Base-by-base conservation (phyloP, 2,797 vertebrate species). In the Pangasius djambal region DNA sequence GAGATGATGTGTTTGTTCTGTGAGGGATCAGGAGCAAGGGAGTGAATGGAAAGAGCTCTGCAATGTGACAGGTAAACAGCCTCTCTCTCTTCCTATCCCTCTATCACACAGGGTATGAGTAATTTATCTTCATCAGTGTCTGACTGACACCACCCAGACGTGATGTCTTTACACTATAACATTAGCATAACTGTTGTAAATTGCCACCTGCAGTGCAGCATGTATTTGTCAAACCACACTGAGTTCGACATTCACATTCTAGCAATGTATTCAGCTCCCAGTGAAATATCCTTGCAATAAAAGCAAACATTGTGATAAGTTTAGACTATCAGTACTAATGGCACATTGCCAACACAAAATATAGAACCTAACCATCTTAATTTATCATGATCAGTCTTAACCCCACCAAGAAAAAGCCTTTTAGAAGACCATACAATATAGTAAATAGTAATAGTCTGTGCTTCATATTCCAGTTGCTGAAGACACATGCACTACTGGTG, bases 91-190 rank as follows among this genome's bases (percentile, higher is more conserved):
- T 28, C 87, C 69, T 77, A 44, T 75, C 12, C 25, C 82, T 48
- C 63, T 75, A 44, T 88, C 83, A 37, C 59, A 77, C 65, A 85
- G 31, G 72, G 34, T 65, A 31, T 83, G 85, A 89, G 78, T 87
- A 88, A 87, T 87, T 87, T 74, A 69, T 63, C 69, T 72, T 83
- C 86, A 89, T 91, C 83, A 79, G 63, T 75, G 83, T 78, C 86
- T 63, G 59, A 88, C 77, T 89, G 77, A 74, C 78, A 57, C 82
- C 81, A 87, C 57, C 61, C 50, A 9, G 28, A 4, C 16, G 6
- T 59, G 57, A 59, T 37, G 65, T 84, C 85, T 31, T 48, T 83
- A 13, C 84, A 72, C 65, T 86, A 25, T 50, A 44, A n/a, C 2
- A 37, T 59, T 28, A 70, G 69, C 31, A 63, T 50, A 67, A 72